Base-by-base conservation (phyloP, 2,888 invertebrate species). In the Buathra laborator region DNA sequence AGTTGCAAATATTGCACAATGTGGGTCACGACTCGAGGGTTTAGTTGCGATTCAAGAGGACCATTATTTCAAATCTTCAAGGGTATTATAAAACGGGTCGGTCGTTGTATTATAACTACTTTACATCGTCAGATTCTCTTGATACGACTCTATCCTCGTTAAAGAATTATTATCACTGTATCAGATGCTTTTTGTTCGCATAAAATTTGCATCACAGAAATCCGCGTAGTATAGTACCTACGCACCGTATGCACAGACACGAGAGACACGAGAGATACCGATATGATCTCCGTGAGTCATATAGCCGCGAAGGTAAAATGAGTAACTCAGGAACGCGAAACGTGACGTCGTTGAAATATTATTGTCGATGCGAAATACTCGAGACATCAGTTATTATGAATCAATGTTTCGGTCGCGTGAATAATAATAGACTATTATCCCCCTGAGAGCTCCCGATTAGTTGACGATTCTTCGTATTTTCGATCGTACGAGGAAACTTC, bases 11-110 rank as follows among this genome's bases (percentile, higher is more conserved):
- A 43, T 82, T 82, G 68, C 75, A 64, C 62, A 71, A 82, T 82
- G 62, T 76, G 37, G 53, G 76, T 64, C 71, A 74, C 66, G n/a
- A 19, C 70, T 37, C 51, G 14, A 37, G 70, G 51, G 37, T 16
- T 16, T 19, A 44, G 43, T 78, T 67, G 74, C 48, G 43, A 77
- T 77, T 81, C 66, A 77, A 68, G 62, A 77, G 53, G 81, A 77
- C 67, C 77, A 84, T 84, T 81, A 68, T 62, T 37, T 77, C 37
- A 44, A 84, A 81, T 84, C 37, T 68, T 62, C 76, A 82, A 70
- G 81, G 70, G 59, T 66, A 82, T 70, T 19, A 9, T 29, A 70
- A 82, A 76, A 10, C 53, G 12, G 81, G 81, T 76, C 76, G 64
- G 16, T 32, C 12, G 48, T 19, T 44, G 24, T 76, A 37, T 56